Base-by-base conservation (phyloP, 2,113 vertebrate species). In the Cyphotilapia sp. region DNA sequence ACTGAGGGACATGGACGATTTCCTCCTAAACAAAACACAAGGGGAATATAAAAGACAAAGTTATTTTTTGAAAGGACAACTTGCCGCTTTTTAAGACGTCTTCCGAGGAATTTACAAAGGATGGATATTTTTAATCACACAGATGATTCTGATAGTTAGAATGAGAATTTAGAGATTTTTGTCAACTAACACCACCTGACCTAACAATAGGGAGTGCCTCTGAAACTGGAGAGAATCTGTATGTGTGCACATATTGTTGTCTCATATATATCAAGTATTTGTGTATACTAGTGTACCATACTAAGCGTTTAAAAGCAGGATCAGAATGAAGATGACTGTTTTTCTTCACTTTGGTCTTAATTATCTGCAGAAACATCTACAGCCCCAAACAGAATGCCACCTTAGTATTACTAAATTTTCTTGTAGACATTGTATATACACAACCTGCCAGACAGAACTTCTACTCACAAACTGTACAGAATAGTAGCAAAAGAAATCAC, bases 201-300 rank as follows among this genome's bases (percentile, higher is more conserved):
- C 87, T 92, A 95, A 93, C 87, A 81, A 31, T 87, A 95, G 92
- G 94, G 92, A 95, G 95, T 95, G 95, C 95, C 96, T 96, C 94
- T 86, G 80, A 94, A 93, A 94, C 84, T 90, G 89, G 82, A 92
- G 89, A 74, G 82, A 89, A 85, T 84, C 82, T 78, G 82, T 87
- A 63, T 69, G 85, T 88, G 82, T 85, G 81, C 78, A 88, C 89
- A 88, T 88, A 57, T 85, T 81, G 45, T 33, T 69, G 59, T 85
- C 54, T 85, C 35, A 87, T 80, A 88, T 86, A 82, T 86, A 89
- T 82, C 9, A 24, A 88, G 82, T 92, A 86, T 90, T 85, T 66
- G 86, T 90, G 85, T 92, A 85, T 82, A 87, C 91, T 71, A 82
- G 81, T 90, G 93, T 91, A 93, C 61, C 63, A 90, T 86, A 69